Evolutionary conservation across 2,113 vertebrate species (phyloP).

Genomic region (Macquaria ambigua): DNA sequence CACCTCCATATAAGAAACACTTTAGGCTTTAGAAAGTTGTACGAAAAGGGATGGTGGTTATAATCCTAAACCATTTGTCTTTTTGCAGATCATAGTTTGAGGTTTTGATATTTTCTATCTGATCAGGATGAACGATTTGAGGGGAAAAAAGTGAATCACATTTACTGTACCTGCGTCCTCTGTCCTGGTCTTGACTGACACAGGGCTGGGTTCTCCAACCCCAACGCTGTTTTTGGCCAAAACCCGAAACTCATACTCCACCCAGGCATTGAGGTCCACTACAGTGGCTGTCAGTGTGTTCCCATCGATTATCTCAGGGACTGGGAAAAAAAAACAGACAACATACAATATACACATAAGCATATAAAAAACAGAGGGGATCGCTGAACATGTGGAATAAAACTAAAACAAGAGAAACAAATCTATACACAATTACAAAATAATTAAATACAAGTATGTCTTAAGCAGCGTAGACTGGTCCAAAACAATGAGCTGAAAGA

Average conservation of each 20-base stretch:
- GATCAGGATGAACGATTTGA: background rate
- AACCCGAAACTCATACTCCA: constrained; percentile 95
- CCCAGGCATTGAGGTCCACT: constrained; percentile 95
- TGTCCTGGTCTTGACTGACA: constrained; percentile 93
- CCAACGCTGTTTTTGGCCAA: constrained; percentile 93
- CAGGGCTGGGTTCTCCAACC: constrained; percentile 93
- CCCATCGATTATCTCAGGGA: constrained; percentile 90
- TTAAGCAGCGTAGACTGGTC: background rate
- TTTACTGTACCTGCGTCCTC: constrained; percentile 91
- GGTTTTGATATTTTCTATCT: background rate
- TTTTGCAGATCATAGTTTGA: background rate
- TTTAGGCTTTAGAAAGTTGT: background rate
- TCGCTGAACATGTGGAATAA: background rate
- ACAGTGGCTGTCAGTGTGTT: constrained; percentile 89
- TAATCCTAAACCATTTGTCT: background rate
- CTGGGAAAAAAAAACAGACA: constrained; percentile 70
- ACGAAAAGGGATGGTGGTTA: background rate
- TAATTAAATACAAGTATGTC: background rate
- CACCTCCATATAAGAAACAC: constrained; percentile 32
- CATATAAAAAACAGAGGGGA: background rate
- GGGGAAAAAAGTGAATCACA: background rate
- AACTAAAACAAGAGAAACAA: background rate
- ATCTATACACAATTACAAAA: background rate
- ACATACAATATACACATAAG: fast-evolving
- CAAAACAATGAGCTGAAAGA: too few relatives aligned